These are phyloP conservation scores for Aldrovandia affinis DNA, from an alignment of 2,797 vertebrate genomes.

Conservation along the genomic window DNA sequence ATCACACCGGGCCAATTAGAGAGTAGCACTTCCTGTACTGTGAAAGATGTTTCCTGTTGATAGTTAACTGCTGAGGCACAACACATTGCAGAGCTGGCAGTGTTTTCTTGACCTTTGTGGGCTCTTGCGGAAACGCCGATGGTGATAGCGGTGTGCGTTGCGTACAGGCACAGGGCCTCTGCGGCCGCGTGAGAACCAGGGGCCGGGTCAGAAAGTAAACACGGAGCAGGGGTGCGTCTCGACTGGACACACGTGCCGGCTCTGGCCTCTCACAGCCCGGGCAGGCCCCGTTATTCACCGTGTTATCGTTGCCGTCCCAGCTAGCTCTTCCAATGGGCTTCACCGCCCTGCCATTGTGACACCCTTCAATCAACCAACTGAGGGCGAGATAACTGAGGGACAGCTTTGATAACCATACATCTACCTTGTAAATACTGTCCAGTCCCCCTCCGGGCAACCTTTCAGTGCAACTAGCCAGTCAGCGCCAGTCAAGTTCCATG, in stretches of 20 bases:
- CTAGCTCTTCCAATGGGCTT: neutral
- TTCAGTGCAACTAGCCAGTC: neutral
- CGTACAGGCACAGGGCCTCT: slow-evolving; percentile 44
- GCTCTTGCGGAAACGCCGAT: slow-evolving; percentile 72
- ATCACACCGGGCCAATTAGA: slow-evolving; percentile 85
- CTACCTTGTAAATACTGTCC: neutral
- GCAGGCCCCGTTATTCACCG: neutral
- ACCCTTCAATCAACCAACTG: neutral
- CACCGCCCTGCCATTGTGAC: neutral
- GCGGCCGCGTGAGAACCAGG: slow-evolving; percentile 50
- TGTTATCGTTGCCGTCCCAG: slow-evolving; percentile 1
- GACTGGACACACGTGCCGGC: slow-evolving; percentile 45
- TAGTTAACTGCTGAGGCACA: slow-evolving; percentile 70
- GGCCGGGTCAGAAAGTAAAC: slow-evolving; percentile 56
- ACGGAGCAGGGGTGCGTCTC: slow-evolving; percentile 18
- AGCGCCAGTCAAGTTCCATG: neutral
- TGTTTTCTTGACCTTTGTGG: slow-evolving; percentile 74
- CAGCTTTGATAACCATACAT: neutral
- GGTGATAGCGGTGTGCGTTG: slow-evolving; percentile 56
- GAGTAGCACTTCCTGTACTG: slow-evolving; percentile 86
- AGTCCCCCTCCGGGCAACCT: neutral
- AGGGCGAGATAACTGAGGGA: neutral
- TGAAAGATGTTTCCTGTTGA: slow-evolving; percentile 98
- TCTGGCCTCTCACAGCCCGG: slow-evolving; percentile 24
- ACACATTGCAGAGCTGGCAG: slow-evolving; percentile 60